Conservation (phyloP, 2,888 invertebrate genomes). For the Dysmachus trigonus region DNA sequence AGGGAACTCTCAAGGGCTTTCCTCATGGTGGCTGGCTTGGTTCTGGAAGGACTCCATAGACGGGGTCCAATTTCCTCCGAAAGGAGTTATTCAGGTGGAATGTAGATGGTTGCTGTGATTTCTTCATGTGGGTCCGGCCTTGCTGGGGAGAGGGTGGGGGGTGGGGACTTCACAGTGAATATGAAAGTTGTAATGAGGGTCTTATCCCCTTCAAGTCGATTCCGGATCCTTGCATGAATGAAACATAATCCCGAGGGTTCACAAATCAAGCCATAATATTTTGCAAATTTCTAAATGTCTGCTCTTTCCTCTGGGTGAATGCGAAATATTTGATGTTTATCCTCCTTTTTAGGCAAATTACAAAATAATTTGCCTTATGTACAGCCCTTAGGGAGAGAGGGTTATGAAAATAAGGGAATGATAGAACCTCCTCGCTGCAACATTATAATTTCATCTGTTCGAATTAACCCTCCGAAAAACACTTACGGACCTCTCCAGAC, state of each 20-base stretch:
- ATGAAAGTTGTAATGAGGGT: conserved; percentile 11
- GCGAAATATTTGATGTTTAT: not conserved
- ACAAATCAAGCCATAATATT: not conserved
- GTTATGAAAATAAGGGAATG: not conserved
- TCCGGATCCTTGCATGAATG: not conserved
- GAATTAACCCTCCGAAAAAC: not conserved
- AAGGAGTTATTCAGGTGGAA: conserved; percentile 17
- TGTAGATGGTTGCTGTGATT: not conserved
- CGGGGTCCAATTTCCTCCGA: not conserved
- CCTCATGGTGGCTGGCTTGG: not conserved
- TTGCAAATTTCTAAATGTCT: not conserved
- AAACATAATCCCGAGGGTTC: not conserved
- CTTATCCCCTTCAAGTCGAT: not conserved
- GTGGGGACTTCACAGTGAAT: not conserved
- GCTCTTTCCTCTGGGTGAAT: not conserved
- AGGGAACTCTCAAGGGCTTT: not conserved
- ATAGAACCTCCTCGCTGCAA: not conserved
- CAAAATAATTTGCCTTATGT: not conserved
- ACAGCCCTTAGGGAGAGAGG: not conserved
- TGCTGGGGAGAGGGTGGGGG: too few relatives aligned
- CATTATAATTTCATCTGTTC: not conserved
- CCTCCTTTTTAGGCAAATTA: not conserved
- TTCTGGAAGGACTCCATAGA: not conserved
- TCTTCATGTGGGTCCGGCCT: not conserved
- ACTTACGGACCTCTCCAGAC: not conserved